phyloP scores from a whole-genome alignment of 1,140 invertebrate species.

The Rhagoletis zephyria region DNA sequence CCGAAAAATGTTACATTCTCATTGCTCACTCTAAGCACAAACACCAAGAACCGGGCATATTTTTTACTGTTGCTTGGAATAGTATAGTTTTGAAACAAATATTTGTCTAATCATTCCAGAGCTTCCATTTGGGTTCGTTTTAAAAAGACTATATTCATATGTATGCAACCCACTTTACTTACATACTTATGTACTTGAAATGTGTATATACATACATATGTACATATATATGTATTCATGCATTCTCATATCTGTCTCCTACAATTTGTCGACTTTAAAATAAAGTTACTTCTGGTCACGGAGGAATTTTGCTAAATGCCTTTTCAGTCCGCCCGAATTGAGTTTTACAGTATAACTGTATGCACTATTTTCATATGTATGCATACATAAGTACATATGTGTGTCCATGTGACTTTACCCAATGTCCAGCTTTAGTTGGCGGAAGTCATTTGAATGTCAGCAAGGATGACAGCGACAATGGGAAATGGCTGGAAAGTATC shows the following conservation, averaged over 20 bases:
- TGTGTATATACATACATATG: background rate
- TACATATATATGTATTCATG: background rate
- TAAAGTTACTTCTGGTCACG: conserved; percentile 19
- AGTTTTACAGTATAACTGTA: background rate
- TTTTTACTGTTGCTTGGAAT: too few relatives aligned
- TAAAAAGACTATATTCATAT: too few relatives aligned
- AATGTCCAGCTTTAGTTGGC: conserved; percentile 20
- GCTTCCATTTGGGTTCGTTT: too few relatives aligned
- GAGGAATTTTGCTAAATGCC: background rate
- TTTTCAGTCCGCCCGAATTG: background rate
- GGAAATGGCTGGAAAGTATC: background rate
- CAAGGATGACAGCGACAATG: conserved; percentile 28
- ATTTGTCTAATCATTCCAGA: too few relatives aligned
- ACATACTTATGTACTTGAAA: too few relatives aligned
- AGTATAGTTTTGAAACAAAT: too few relatives aligned
- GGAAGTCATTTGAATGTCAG: conserved; percentile 49
- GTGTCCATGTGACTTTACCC: background rate
- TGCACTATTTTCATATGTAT: background rate
- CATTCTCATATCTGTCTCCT: too few relatives aligned
- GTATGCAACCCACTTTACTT: too few relatives aligned
- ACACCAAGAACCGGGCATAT: too few relatives aligned
- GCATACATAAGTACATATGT: background rate
- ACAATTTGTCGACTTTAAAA: conserved; percentile 24
- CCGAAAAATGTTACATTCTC: too few relatives aligned
- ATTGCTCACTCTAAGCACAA: too few relatives aligned